Evolutionary conservation across 2,888 invertebrate genomes (phyloP), one percentile per base, ranked within the genome.

Genomic region (Pilophorus perplexus): DNA sequence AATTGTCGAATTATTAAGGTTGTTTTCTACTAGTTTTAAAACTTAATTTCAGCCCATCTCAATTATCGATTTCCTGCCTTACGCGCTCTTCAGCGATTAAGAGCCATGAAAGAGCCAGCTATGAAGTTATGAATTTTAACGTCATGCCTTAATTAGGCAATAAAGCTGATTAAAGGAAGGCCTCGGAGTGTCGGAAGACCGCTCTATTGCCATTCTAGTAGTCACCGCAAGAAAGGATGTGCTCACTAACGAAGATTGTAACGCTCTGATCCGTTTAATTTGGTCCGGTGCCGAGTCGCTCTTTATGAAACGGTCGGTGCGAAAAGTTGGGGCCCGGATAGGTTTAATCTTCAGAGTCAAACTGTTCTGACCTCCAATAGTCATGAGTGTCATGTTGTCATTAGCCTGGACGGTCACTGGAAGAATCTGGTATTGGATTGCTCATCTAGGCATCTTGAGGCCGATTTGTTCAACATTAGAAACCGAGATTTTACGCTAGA

Each of bases 311-410:
- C 40, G 20, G 38, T n/a, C n/a, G 37, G 22, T n/a, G 14, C 2
- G 23, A n/a, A n/a, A 38, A 12, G 10, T 20, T 20, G 8, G 3
- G 8, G 23, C 40, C 59, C 59, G 59, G 59, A 59, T 59, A 59
- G 44, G 42, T 59, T 59, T 42, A 59, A 42, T 44, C 33, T 59
- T 18, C n/a, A n/a, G 42, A 42, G 42, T 23, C 42, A 40, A 59
- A 59, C 59, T 42, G 40, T 44, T 59, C 59, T 59, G 59, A 59
- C 59, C 59, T 59, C 59, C 59, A 59, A 59, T 59, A 40, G 27
- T 42, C 44, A 59, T 44, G 20, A 42, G 33, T 42, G 59, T 23
- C 59, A 42, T 40, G 42, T 8, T 44, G 27, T 59, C 59, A 42
- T 59, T 59, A 42, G 25, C 14, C 23, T 27, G n/a, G n/a, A n/a